Conservation (phyloP, 2,113 vertebrate species). For the Chaetodon trifascialis region DNA sequence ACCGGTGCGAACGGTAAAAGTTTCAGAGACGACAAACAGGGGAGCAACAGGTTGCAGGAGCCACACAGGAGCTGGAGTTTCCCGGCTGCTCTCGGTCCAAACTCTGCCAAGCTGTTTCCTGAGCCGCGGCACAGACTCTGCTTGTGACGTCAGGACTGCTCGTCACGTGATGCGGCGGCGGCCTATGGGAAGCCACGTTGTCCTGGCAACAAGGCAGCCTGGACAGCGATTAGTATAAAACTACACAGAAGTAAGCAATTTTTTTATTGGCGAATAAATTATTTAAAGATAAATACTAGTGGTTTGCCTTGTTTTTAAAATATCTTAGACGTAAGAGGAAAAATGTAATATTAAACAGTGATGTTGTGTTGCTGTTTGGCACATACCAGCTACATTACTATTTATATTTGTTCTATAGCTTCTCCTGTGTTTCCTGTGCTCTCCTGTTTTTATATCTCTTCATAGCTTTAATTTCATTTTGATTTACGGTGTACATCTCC, state of each 20-base stretch:
- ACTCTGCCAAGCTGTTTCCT: slow-evolving; percentile 61
- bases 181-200: slow-evolving; percentile 76
- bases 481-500: not conserved
- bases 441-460: not conserved
- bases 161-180: slow-evolving; percentile 67
- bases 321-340: not conserved
- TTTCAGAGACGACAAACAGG: slow-evolving; percentile 4
- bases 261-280: not conserved
- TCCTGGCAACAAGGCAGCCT: slow-evolving; percentile 73
- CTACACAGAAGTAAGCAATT: slow-evolving; percentile 4
- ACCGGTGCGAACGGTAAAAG: not conserved
- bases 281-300: not conserved
- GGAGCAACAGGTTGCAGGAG: slow-evolving; percentile 48
- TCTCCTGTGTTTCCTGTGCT: not conserved
- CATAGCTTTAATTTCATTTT: not conserved
- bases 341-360: not conserved
- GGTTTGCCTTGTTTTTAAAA: not conserved
- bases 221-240: slow-evolving; percentile 35
- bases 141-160: slow-evolving; percentile 72
- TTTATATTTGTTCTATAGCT: not conserved
- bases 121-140: slow-evolving; percentile 52
- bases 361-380: not conserved
- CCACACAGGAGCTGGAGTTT: slow-evolving; percentile 28
- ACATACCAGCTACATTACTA: not conserved
- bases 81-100: slow-evolving; percentile 62